Evolutionary conservation across 2,797 vertebrate species (phyloP), one percentile per base, ranked within the genome.

Genomic region (Girardinus metallicus): DNA sequence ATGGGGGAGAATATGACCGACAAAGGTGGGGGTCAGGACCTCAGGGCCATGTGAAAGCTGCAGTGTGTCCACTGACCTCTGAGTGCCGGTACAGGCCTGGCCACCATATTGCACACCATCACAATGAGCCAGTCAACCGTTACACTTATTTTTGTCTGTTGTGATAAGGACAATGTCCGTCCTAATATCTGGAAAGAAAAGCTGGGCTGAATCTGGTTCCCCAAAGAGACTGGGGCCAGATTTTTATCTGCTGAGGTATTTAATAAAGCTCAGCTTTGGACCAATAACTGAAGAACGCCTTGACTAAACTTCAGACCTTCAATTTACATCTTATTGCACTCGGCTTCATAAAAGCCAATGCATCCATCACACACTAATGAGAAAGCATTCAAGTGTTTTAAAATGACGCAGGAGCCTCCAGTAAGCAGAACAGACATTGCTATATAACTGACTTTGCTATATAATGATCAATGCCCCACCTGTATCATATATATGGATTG

Each of bases 11-110:
- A 83, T 91, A 84, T 77, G 85, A 70, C 80, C 88, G 87, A 90
- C 89, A 95, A 92, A 95, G 92, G 93, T 91, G 86, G 89, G 92
- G 94, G 95, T 96, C 94, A 94, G 90, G 94, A 95, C 95, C 95
- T 91, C 87, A 23, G 92, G 93, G 94, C 94, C 93, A 95, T 92
- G 94, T 95, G 94, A 95, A 95, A 94, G 91, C 91, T 85, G 87
- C 85, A 92, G 91, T 86, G 89, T 93, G 91, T 91, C 91, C 93
- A 87, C 85, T 90, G 91, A 89, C 93, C 91, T 88, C 90, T 84
- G 80, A 85, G 83, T 3, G 87, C 86, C 71, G 76, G 85, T 76
- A 85, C 85, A 83, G 89, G 82, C 80, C 80, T 23, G 11, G 68
- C 62, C 53, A 75, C 74, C 76, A 66, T 15, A 73, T 55, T 31